A percentile compares a stretch with the other conserved stretches of the same genome.
Evolutionary conservation across 2,113 vertebrate genomes (phyloP).

Genomic region (Lasiurus cinereus): DNA sequence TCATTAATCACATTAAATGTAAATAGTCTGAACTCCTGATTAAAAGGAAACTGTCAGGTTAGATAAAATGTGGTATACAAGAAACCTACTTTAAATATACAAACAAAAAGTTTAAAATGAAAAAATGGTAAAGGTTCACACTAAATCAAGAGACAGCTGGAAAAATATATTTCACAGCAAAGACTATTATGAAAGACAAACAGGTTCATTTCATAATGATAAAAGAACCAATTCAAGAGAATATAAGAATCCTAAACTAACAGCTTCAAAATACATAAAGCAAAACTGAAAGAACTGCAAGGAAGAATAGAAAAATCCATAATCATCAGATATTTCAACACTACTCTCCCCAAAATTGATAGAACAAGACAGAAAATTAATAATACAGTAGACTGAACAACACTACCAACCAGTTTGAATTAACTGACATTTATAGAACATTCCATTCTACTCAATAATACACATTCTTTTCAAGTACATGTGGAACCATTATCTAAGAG

Average conservation of each 20-base stretch:
- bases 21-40: background rate
- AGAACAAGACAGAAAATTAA: constrained; percentile 22
- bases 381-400: background rate
- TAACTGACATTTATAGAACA: background rate
- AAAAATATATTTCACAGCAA: background rate
- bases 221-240: background rate
- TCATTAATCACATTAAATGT: background rate
- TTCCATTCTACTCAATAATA: background rate
- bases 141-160: constrained; percentile 6
- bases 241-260: background rate
- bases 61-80: background rate
- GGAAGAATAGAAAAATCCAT: background rate
- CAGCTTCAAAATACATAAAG: background rate
- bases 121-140: constrained; percentile 19
- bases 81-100: background rate
- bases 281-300: background rate
- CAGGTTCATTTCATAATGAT: constrained; percentile 22
- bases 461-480: background rate
- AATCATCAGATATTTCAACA: constrained; percentile 9
- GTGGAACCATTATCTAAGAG: background rate
- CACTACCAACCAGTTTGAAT: background rate
- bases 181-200: background rate
- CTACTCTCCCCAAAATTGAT: background rate
- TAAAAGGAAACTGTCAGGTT: background rate
- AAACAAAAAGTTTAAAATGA: constrained; percentile 27